Percentiles rank a stretch among this genome's conserved stretches.
These are phyloP conservation scores for Chaetophractus vellerosus DNA, from an alignment of 2,797 vertebrate genomes.

Conservation along the genomic window DNA sequence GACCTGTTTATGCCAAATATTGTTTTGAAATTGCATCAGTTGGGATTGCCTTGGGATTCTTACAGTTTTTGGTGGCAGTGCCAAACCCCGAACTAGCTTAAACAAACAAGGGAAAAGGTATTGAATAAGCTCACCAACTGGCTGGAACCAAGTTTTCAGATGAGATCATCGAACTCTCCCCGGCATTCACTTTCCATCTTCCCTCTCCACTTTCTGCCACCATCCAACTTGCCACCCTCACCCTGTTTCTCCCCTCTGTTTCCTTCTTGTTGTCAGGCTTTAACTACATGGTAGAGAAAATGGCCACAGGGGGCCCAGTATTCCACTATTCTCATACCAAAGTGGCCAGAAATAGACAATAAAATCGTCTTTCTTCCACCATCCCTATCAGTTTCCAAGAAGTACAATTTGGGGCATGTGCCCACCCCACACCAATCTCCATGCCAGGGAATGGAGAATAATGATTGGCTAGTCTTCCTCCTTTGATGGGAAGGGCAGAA, in stretches of 20 bases:
- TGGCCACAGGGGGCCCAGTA: background rate
- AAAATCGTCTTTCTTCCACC: background rate
- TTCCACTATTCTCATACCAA: background rate
- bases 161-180: background rate
- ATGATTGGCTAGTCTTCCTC: background rate
- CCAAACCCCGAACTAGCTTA: background rate
- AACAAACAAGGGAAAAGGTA: background rate
- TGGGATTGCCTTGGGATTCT: background rate
- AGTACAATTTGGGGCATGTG: background rate
- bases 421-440: background rate
- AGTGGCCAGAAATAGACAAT: background rate
- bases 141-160: background rate
- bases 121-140: background rate
- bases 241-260: background rate
- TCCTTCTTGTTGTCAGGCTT: background rate
- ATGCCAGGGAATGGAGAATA: background rate
- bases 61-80: background rate
- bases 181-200: background rate
- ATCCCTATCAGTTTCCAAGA: background rate
- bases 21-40: background rate
- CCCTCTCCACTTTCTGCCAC: too few relatives aligned
- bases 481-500: background rate
- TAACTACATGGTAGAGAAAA: background rate
- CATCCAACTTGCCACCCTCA: background rate
- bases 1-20: background rate